Conservation (phyloP, 2,797 vertebrate species). For the Enteromius mattozi region DNA sequence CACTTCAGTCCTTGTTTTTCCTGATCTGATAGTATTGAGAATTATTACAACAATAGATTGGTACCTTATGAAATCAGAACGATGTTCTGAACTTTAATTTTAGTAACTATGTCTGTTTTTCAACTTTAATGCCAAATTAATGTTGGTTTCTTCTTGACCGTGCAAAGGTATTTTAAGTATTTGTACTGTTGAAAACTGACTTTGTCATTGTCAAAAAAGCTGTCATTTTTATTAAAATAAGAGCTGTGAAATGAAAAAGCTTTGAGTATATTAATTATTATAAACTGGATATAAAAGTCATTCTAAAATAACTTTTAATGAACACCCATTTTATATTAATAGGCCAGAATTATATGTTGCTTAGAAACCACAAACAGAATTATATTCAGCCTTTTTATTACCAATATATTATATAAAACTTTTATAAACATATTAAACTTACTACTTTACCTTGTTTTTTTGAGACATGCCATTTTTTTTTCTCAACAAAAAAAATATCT, state of each 20-base stretch:
- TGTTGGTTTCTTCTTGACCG: background rate
- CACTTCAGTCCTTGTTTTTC: background rate
- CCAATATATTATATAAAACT: background rate
- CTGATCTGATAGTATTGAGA: background rate
- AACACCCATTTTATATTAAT: background rate
- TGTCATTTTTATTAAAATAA: background rate
- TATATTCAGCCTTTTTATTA: background rate
- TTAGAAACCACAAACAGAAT: background rate
- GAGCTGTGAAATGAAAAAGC: background rate
- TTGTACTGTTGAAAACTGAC: background rate
- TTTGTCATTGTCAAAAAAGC: background rate
- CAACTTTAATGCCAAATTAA: background rate
- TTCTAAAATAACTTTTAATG: background rate
- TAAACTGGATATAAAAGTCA: background rate
- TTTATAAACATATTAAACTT: background rate
- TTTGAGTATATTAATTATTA: background rate
- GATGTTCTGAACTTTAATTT: conserved; percentile 12
- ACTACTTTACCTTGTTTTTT: background rate
- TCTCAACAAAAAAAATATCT: background rate
- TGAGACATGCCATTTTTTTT: background rate
- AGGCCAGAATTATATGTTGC: background rate
- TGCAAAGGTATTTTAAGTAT: conserved; percentile 3
- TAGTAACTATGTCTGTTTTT: conserved; percentile 28
- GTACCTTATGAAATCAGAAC: conserved; percentile 12
- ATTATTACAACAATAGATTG: conserved; percentile 11